Conservation (phyloP, 2,888 invertebrate species). For the Acanthosoma haemorrhoidale region DNA sequence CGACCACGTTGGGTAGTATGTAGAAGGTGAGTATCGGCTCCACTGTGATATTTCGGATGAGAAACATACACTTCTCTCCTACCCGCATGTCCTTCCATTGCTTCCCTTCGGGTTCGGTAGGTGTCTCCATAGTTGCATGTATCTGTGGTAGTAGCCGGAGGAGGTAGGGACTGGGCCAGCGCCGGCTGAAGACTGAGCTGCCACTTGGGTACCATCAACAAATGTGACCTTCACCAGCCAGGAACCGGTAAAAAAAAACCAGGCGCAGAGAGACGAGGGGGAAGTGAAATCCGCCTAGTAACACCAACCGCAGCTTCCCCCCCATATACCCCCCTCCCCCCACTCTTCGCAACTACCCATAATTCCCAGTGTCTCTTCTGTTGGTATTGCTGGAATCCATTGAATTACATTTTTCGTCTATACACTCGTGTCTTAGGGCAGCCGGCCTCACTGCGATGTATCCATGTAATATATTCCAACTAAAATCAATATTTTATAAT, state of each 20-base stretch:
- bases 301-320: not conserved
- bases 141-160: not conserved
- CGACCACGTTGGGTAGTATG: conserved; percentile 51
- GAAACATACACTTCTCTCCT: conserved; percentile 49
- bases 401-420: no score
- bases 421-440: no score
- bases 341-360: not conserved
- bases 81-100: conserved; percentile 46
- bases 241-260: not conserved
- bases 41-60: conserved; percentile 58
- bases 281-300: not conserved
- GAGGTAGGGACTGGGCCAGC: not conserved
- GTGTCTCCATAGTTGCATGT: not conserved
- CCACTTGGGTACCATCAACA: conserved; percentile 3
- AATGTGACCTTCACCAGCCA: not conserved
- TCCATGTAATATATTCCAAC: no score
- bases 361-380: no score
- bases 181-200: not conserved
- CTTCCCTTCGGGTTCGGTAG: not conserved
- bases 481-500: no score
- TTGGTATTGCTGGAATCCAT: no score
- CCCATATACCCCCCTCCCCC: not conserved
- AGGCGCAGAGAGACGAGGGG: not conserved
- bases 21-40: conserved; percentile 61
- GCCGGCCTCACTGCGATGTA: no score